Conservation (phyloP, 2,888 invertebrate species). For the Maniola hyperantus region DNA sequence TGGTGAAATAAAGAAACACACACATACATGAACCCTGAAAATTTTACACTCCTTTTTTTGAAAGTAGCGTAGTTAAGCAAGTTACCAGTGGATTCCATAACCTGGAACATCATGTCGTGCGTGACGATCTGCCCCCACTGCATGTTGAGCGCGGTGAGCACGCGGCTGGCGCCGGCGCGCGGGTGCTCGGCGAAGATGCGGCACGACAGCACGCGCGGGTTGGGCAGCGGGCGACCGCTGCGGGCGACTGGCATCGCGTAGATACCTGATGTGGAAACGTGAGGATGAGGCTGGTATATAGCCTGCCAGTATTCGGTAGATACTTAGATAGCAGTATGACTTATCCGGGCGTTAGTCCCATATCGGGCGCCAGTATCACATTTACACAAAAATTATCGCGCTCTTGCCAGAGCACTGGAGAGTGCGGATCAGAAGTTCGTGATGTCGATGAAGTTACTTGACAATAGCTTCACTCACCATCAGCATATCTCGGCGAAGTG, state of each 20-base stretch:
- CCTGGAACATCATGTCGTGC: slow-evolving; percentile 85
- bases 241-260: slow-evolving; percentile 78
- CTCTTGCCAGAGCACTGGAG: no score
- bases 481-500: slow-evolving; percentile 82
- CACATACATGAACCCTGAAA: no score
- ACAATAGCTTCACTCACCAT: slow-evolving; percentile 67
- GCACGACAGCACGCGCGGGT: slow-evolving; percentile 85
- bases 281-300: neutral
- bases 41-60: no score
- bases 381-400: no score
- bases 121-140: slow-evolving; percentile 89
- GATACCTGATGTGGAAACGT: slow-evolving; percentile 52
- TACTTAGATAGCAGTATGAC: no score
- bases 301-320: no score
- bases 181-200: slow-evolving; percentile 79
- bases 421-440: no score
- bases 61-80: neutral
- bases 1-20: no score
- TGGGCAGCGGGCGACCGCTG: slow-evolving; percentile 83
- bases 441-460: no score
- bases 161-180: slow-evolving; percentile 69
- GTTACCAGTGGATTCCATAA: slow-evolving; percentile 82
- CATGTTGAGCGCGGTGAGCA: slow-evolving; percentile 84
- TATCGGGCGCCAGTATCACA: no score
- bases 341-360: no score